phyloP scores from a whole-genome alignment of 2,888 invertebrate genomes.

The Mythimna vitellina region DNA sequence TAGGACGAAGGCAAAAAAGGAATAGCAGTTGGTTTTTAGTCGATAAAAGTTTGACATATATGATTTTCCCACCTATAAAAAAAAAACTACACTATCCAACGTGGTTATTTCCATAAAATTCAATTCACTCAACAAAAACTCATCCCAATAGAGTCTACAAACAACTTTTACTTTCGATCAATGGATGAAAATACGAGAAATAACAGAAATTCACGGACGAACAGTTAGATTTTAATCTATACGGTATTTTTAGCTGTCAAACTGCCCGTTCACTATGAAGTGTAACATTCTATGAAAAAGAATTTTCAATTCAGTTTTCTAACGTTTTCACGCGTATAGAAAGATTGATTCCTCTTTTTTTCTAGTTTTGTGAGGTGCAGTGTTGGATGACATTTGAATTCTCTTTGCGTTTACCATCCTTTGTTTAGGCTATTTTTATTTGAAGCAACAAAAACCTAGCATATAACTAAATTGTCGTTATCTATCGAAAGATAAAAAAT shows the following conservation, averaged over 20 bases:
- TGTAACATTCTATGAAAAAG: slow-evolving; percentile 23
- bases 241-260: background rate
- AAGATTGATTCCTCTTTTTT: background rate
- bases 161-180: slow-evolving; percentile 3
- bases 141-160: background rate
- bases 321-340: background rate
- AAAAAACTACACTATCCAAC: background rate
- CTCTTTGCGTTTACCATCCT: background rate
- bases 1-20: too few species aligned
- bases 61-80: too few species aligned
- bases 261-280: slow-evolving; percentile 12
- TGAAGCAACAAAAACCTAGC: background rate
- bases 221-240: slow-evolving; percentile 24
- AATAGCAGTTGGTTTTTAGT: too few species aligned
- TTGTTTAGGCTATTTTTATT: background rate
- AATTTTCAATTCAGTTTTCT: slow-evolving; percentile 15
- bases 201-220: slow-evolving; percentile 12
- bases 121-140: slow-evolving; percentile 4
- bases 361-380: background rate
- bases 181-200: slow-evolving; percentile 28
- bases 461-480: too few species aligned
- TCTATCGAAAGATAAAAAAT: too few species aligned
- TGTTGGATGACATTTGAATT: background rate
- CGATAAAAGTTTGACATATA: too few species aligned
- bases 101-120: background rate